Evolutionary conservation across 2,888 invertebrate species (phyloP).

Genomic region (Apodemia zela): DNA sequence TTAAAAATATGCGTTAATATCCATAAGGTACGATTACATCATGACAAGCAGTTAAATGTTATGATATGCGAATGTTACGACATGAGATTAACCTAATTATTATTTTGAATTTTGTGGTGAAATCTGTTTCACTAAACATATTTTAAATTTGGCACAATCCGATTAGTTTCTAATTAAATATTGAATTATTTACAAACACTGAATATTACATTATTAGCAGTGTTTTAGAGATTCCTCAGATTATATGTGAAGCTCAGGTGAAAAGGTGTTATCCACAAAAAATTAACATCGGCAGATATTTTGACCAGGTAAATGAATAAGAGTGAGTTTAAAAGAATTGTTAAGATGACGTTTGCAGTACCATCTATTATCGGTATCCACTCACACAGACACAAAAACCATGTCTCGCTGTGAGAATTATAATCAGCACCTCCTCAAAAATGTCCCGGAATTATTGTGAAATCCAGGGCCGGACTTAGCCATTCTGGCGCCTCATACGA

Average conservation of each 20-base stretch:
- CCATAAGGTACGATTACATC: background rate
- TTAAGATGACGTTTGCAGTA: too few species aligned
- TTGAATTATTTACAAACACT: conserved; percentile 2
- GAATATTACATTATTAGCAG: background rate
- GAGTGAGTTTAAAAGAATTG: too few species aligned
- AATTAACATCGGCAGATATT: background rate
- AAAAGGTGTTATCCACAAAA: background rate
- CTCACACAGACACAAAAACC: too few species aligned
- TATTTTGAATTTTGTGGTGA: conserved; percentile 6
- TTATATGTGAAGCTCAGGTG: background rate
- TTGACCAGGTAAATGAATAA: background rate
- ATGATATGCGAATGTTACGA: background rate
- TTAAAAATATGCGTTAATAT: background rate
- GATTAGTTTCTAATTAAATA: conserved; percentile 10
- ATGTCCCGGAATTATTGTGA: too few species aligned
- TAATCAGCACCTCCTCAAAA: too few species aligned
- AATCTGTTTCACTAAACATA: conserved; percentile 11
- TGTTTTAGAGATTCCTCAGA: background rate
- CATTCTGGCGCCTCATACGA: too few species aligned
- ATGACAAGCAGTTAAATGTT: background rate
- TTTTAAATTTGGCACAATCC: conserved; percentile 21
- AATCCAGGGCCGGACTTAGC: too few species aligned
- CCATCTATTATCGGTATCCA: too few species aligned
- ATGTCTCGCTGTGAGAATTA: too few species aligned
- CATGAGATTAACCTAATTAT: background rate